These are phyloP conservation scores for Brachionus paranguensis DNA, from an alignment of 1,140 invertebrate species.

Conservation along the genomic window DNA sequence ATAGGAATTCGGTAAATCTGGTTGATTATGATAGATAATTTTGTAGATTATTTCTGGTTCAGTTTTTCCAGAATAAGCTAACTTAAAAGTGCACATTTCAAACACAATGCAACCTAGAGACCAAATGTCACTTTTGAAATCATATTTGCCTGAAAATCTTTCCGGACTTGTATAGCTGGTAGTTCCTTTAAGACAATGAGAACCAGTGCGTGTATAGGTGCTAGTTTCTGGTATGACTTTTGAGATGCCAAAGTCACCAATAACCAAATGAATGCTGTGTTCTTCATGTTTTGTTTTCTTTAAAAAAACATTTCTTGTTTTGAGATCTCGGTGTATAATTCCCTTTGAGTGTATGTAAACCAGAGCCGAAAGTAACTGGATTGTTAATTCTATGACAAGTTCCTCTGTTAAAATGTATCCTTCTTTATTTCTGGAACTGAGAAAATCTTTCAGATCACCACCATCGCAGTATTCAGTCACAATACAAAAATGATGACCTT, in stretches of 20 bases:
- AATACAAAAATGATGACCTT: conserved; percentile 54
- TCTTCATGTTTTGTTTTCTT: conserved; percentile 54
- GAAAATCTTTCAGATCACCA: conserved; percentile 50
- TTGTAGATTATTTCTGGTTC: conserved; percentile 55
- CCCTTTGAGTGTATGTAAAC: conserved; percentile 54
- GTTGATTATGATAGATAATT: conserved; percentile 42
- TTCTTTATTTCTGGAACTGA: conserved; percentile 44
- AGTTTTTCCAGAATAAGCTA: conserved; percentile 51
- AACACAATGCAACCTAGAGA: conserved; percentile 53
- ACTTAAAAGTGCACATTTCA: conserved; percentile 51
- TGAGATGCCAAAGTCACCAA: conserved; percentile 56
- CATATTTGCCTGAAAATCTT: conserved; percentile 55
- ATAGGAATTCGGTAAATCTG: neutral
- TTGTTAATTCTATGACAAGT: conserved; percentile 51
- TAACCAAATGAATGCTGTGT: conserved; percentile 48
- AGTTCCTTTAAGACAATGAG: conserved; percentile 44
- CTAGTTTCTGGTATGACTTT: conserved; percentile 50
- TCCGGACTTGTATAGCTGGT: conserved; percentile 55
- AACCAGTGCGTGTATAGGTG: conserved; percentile 44
- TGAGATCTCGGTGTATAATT: conserved; percentile 54
- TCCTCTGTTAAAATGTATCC: conserved; percentile 46
- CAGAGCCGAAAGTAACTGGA: conserved; percentile 52
- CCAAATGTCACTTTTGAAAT: conserved; percentile 55
- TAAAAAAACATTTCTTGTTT: conserved; percentile 44
- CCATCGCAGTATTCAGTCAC: conserved; percentile 57